phyloP scores from a whole-genome alignment of 2,113 vertebrate genomes.

The Onychorhynchus coronatus region DNA sequence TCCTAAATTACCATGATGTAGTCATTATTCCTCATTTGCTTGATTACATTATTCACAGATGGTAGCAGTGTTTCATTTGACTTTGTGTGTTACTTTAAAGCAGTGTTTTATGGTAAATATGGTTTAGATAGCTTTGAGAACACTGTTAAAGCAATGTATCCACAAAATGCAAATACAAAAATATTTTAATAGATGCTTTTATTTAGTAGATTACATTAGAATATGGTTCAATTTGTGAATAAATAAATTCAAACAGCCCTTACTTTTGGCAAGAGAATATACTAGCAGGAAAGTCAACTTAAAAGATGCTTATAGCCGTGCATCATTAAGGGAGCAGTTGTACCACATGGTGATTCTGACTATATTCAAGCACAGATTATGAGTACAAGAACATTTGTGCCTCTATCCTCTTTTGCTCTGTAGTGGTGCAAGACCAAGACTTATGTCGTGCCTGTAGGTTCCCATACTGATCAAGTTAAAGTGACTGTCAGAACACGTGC shows the following conservation, averaged over 20 bases:
- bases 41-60: slow-evolving; percentile 61
- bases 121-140: neutral
- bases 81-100: neutral
- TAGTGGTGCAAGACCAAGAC: neutral
- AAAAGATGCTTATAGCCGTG: neutral
- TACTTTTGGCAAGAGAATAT: neutral
- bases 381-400: neutral
- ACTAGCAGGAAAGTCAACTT: neutral
- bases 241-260: neutral
- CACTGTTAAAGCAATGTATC: neutral
- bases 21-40: slow-evolving; percentile 53
- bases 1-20: slow-evolving; percentile 39
- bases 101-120: neutral
- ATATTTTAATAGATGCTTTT: neutral
- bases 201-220: neutral
- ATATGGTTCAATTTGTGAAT: neutral
- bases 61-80: slow-evolving; percentile 15
- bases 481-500: neutral
- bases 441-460: fast-evolving
- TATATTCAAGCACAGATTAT: neutral
- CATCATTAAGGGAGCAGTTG: neutral
- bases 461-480: neutral
- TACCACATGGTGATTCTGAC: neutral
- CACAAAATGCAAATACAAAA: neutral
- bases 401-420: neutral